Conservation (phyloP, 2,113 vertebrate genomes). For the Spilogale gracilis region DNA sequence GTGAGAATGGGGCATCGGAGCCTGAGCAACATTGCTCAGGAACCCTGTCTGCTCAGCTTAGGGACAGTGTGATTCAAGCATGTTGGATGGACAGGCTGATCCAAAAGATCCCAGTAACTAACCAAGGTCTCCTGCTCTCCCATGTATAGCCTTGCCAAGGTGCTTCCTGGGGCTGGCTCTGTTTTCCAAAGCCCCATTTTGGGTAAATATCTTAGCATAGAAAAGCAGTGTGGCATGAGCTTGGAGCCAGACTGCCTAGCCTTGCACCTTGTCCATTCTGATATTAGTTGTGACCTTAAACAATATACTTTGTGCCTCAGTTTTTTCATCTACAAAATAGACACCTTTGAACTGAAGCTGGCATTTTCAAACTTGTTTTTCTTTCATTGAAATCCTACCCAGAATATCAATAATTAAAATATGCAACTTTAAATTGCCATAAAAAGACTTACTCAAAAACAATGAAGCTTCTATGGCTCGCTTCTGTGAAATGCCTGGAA, state of each 20-base stretch:
- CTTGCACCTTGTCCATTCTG: background rate
- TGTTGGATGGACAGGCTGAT: background rate
- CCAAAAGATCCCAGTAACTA: background rate
- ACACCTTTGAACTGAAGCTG: background rate
- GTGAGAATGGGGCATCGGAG: background rate
- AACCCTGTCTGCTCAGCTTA: background rate
- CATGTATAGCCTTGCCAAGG: background rate
- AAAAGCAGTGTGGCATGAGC: background rate
- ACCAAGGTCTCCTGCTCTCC: background rate
- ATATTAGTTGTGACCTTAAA: background rate
- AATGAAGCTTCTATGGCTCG: background rate
- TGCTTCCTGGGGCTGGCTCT: background rate
- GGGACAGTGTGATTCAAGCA: background rate
- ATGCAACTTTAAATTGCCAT: background rate
- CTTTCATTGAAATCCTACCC: background rate
- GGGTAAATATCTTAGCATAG: background rate
- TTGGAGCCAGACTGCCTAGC: background rate
- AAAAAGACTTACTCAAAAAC: constrained; percentile 43
- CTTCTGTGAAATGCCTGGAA: background rate
- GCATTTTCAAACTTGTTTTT: background rate
- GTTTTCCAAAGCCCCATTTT: background rate
- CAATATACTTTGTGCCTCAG: background rate
- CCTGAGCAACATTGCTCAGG: background rate
- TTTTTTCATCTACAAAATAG: background rate
- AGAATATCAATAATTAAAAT: background rate